Percentiles rank a stretch among this genome's conserved stretches.
Evolutionary conservation across 35 echinoderm and acorn worm species (phyloP).

Genomic region (Chiridota heheva): DNA sequence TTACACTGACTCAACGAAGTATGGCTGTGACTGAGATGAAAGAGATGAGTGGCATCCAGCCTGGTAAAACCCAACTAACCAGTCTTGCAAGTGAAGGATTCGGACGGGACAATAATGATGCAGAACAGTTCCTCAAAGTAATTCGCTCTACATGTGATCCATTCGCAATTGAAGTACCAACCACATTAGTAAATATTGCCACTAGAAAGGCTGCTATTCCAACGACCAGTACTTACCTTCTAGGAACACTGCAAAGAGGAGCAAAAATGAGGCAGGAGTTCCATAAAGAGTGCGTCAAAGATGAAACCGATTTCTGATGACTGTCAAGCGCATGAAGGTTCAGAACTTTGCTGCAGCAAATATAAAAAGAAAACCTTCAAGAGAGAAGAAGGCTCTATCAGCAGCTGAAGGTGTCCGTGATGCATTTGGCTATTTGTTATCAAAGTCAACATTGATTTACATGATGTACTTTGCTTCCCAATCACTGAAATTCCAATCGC

Average conservation of each 20-base stretch:
- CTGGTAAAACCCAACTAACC: constrained; percentile 37
- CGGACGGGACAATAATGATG: constrained; percentile 60
- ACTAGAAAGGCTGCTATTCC: constrained; percentile 36
- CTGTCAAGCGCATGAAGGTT: constrained; percentile 50
- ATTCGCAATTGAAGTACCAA: constrained; percentile 32
- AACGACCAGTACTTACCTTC: constrained; percentile 47
- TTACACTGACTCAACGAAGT: constrained; percentile 43
- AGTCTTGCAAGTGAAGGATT: constrained; percentile 25
- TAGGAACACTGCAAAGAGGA: constrained; percentile 40
- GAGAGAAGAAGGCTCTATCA: too few relatives aligned
- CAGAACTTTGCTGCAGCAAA: constrained; percentile 54
- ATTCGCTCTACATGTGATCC: constrained; percentile 36
- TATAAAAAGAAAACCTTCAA: too few relatives aligned
- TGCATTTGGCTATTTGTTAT: too few relatives aligned
- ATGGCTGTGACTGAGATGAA: constrained; percentile 60
- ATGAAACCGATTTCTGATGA: constrained; percentile 39
- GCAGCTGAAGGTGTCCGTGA: too few relatives aligned
- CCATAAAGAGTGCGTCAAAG: constrained; percentile 25
- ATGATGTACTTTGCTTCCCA: too few relatives aligned
- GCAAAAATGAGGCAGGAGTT: constrained; percentile 35
- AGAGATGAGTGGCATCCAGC: constrained; percentile 60
- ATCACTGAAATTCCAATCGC: too few relatives aligned
- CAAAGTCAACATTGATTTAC: too few relatives aligned
- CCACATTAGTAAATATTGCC: constrained; percentile 42
- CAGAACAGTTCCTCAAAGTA: constrained; percentile 18